Conservation (phyloP, 2,113 vertebrate genomes). For the Australoheros scitulus region DNA sequence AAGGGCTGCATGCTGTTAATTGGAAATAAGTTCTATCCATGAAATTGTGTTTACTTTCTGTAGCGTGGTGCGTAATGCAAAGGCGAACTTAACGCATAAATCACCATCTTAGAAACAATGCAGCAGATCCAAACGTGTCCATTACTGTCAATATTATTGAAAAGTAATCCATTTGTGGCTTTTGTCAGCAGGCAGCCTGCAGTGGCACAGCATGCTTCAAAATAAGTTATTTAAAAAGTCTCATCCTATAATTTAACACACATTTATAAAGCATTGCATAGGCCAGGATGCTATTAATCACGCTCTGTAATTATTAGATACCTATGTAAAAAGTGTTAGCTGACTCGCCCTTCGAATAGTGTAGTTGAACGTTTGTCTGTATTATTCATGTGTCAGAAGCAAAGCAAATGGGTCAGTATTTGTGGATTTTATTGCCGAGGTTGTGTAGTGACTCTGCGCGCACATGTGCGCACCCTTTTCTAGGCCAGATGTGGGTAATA, state of each 20-base stretch:
- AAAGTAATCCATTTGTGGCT: not conserved
- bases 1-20: constrained; percentile 6
- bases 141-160: not conserved
- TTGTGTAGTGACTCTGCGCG: not conserved
- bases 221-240: not conserved
- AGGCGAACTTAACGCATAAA: not conserved
- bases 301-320: not conserved
- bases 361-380: not conserved
- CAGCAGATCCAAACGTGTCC: no score
- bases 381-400: not conserved
- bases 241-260: not conserved
- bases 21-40: not conserved
- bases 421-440: not conserved
- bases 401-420: not conserved
- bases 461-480: not conserved
- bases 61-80: not conserved
- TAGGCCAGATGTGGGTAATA: constrained; percentile 31
- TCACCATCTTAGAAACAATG: not conserved
- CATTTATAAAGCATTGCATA: not conserved
- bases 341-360: not conserved
- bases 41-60: not conserved
- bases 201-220: not conserved
- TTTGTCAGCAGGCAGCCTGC: not conserved
- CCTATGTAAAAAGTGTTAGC: not conserved
- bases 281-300: not conserved